phyloP scores from a whole-genome alignment of 2,888 invertebrate genomes.

The Drosophila lutescens region DNA sequence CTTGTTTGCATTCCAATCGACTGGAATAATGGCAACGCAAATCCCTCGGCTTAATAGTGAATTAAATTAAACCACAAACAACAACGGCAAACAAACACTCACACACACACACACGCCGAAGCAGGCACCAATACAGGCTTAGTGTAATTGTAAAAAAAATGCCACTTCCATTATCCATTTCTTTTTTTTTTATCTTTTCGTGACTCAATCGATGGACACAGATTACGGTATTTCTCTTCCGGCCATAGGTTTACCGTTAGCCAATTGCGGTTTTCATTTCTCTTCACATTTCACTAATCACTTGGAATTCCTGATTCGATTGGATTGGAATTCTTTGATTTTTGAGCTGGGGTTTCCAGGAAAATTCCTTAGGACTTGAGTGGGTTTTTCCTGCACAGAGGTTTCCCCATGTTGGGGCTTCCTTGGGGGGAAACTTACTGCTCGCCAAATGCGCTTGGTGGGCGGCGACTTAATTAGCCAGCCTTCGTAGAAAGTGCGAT shows the following conservation, averaged over 20 bases:
- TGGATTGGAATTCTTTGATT: background rate
- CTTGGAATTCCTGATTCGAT: slow-evolving; percentile 9
- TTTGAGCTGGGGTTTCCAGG: slow-evolving; percentile 12
- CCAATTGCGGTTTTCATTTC: slow-evolving; percentile 15
- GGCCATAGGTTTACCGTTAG: slow-evolving; percentile 23
- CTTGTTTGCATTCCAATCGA: slow-evolving; percentile 68
- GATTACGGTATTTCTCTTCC: slow-evolving; percentile 27
- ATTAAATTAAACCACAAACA: slow-evolving; percentile 70
- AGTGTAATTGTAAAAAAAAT: slow-evolving; percentile 62
- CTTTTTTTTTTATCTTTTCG: slow-evolving; percentile 48
- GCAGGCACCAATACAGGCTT: slow-evolving; percentile 30
- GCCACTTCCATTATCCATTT: slow-evolving; percentile 51
- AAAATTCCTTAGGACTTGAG: slow-evolving; percentile 5
- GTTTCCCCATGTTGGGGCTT: background rate
- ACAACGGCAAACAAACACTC: slow-evolving; percentile 55
- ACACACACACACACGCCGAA: slow-evolving; percentile 19
- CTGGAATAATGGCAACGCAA: slow-evolving; percentile 11
- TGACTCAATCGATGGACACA: slow-evolving; percentile 63
- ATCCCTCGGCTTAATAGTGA: slow-evolving; percentile 67
- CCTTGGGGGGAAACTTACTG: slow-evolving; percentile 89
- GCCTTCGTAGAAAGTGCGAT: slow-evolving; percentile 88
- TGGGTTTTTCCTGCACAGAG: background rate
- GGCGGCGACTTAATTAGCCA: slow-evolving; percentile 98
- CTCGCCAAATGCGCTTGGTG: slow-evolving; percentile 95
- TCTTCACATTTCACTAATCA: slow-evolving; percentile 29